Base-by-base conservation (phyloP, 2,888 invertebrate genomes). In the Callosobruchus maculatus region DNA sequence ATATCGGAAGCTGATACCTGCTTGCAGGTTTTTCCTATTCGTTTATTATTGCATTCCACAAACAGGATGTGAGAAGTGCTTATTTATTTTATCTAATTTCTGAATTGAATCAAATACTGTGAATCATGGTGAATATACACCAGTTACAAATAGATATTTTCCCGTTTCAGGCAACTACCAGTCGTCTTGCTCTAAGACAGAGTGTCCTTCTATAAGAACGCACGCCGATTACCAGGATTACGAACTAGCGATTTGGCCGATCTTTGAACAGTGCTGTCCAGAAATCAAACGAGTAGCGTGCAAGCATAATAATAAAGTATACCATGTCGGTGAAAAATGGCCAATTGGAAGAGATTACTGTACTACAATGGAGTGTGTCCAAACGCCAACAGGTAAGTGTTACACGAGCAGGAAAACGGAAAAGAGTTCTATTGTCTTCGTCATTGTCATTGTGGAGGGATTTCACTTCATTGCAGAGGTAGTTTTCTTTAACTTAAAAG, bases 241-340 rank as follows among this genome's bases (percentile, higher is more conserved):
- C 83, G 89, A 90, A 71, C 79, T 92, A 77, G 89, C 90, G 82
- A 85, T 89, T 7, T 84, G 89, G 0, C 84, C 88, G 0, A 85
- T 89, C 71, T 89, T 90, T 74, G 90, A 90, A 83, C 87, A 90
- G 73, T 94, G 94, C 86, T 94, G 94, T 83, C 90, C 93, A 0
- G 84, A 82, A 9, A 85, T 90, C 49, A 87, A 87, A 75, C 88
- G 91, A 21, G 87, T 87, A 0, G 92, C 92, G 0, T 94, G 94
- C 81, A 89, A 87, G 80, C 84, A 88, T 70, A 83, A 85, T 3
- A 85, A 82, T 13, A 81, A 85, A 82, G 74, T 86, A 79, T 82
- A 83, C 72, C 73, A 90, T 88, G 87, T 89, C 1, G 91, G 90
- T n/a, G 90, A 91, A 76, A 90, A 88, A 79, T 92, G 92, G 92